phyloP scores from a whole-genome alignment of 2,797 vertebrate genomes.

The Microctenopoma stevenorrisi region DNA sequence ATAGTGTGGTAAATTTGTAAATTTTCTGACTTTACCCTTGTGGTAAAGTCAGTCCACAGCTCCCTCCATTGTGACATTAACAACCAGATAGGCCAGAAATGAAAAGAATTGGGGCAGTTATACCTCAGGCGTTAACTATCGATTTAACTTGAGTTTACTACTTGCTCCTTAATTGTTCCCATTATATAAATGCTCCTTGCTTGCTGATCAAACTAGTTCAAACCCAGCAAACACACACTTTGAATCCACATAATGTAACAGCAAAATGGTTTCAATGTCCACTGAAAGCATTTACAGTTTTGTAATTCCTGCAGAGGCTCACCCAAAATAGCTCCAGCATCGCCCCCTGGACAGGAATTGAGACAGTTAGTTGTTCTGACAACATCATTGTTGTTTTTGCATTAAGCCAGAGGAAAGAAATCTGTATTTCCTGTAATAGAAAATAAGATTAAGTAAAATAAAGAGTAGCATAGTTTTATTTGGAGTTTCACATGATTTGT shows the following conservation, averaged over 20 bases:
- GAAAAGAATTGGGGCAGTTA: constrained; percentile 24
- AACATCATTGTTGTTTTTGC: not conserved
- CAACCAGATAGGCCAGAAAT: constrained; percentile 7
- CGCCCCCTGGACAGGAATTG: not conserved
- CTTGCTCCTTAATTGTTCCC: constrained; percentile 28
- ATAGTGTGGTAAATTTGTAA: not conserved
- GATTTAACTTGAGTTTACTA: constrained; percentile 33
- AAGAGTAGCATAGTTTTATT: not conserved
- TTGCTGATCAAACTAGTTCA: constrained; percentile 16
- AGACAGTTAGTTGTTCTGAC: not conserved
- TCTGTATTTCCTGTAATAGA: not conserved
- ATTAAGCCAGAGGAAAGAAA: not conserved
- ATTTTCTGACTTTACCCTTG: no score
- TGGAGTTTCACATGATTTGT: not conserved
- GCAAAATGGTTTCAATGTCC: constrained; percentile 10
- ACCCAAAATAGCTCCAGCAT: constrained; percentile 3
- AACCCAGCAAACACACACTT: not conserved
- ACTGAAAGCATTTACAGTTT: not conserved
- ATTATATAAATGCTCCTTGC: constrained; percentile 22
- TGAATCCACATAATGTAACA: constrained; percentile 1
- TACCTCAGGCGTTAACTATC: constrained; percentile 26
- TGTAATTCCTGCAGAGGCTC: not conserved
- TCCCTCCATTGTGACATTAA: constrained; percentile 13
- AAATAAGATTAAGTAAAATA: no score
- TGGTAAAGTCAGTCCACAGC: not conserved